Conservation (phyloP, 2,113 vertebrate genomes). For the Brachionichthys hirsutus region DNA sequence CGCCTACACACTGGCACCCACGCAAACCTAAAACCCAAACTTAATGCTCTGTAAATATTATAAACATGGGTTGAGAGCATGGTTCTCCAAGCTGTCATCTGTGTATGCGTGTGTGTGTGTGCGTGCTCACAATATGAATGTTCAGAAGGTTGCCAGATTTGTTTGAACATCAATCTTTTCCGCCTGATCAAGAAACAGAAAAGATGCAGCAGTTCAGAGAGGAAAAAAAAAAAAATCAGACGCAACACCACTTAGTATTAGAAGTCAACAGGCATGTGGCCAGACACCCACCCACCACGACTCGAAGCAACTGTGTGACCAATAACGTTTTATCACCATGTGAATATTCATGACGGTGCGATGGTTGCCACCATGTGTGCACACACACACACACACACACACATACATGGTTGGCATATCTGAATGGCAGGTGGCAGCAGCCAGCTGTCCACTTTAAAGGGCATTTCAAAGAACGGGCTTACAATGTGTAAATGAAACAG, state of each 20-base stretch:
- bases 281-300: background rate
- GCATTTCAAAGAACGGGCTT: constrained; percentile 45
- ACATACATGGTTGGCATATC: constrained; percentile 53
- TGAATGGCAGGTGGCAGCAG: constrained; percentile 69
- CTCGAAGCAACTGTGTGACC: constrained; percentile 58
- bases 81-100: background rate
- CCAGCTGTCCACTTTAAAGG: constrained; percentile 68
- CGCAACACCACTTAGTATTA: constrained; percentile 10
- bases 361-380: background rate
- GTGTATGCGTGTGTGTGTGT: background rate
- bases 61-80: no score
- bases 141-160: background rate
- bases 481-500: constrained; percentile 14
- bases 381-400: constrained; percentile 2
- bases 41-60: no score
- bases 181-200: background rate
- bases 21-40: no score
- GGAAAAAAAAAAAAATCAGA: constrained; percentile 9
- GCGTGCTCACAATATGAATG: background rate
- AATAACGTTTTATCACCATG: constrained; percentile 56
- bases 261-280: background rate
- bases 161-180: background rate
- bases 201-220: background rate
- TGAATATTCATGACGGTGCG: constrained; percentile 64
- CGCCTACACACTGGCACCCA: no score